Base-by-base conservation (phyloP, 2,888 invertebrate genomes). In the Stenotaenia linearis region DNA sequence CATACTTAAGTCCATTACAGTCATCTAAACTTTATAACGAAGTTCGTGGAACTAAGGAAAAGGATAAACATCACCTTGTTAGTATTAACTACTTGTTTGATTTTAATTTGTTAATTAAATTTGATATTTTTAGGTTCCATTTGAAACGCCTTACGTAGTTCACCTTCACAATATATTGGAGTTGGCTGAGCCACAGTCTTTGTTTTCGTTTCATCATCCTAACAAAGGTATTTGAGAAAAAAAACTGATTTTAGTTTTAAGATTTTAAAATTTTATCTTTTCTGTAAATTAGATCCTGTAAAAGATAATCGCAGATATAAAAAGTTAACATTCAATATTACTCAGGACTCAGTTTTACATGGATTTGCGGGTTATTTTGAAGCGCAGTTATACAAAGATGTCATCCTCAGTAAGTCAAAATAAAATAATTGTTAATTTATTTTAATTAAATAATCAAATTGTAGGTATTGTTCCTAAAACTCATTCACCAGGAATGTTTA, bases 341-440 rank as follows among this genome's bases (percentile, higher is more conserved):
- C 89, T 35, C 90, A 92, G 83, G 92, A 95, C 84, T 91, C 92
- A 85, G 90, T 96, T 0, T 87, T 98, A 83, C 96, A 97, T 85
- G 99, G 98, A 1, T 95, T 99, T 87, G 94, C 93, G 30, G 99
- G 99, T 5, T 99, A 96, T 86, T 99, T 99, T 87, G 94, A 97
- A 85, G 91, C 96, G 56, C 88, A 90, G 25, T 89, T 99, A 18
- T 98, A 94, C 86, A 93, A 92, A 81, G 91, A 94, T 84, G 90
- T 97, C 79, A 90, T 88, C 83, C 88, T 99, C 76, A 98, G 98
- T 85, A 86, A 85, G 85, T n/a, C n/a, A n/a, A 15, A 37, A 21
- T 18, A 74, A 74, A 15, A 30, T 75, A 10, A 30, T 35, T 32
- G 15, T n/a, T 10, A 75, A 30, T 75, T 28, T 75, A 15, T 0